Percentiles rank a stretch among this genome's conserved stretches.
Conservation (phyloP, 37 sponge, comb jelly and placozoan genomes). For the Spongilla lacustris region DNA sequence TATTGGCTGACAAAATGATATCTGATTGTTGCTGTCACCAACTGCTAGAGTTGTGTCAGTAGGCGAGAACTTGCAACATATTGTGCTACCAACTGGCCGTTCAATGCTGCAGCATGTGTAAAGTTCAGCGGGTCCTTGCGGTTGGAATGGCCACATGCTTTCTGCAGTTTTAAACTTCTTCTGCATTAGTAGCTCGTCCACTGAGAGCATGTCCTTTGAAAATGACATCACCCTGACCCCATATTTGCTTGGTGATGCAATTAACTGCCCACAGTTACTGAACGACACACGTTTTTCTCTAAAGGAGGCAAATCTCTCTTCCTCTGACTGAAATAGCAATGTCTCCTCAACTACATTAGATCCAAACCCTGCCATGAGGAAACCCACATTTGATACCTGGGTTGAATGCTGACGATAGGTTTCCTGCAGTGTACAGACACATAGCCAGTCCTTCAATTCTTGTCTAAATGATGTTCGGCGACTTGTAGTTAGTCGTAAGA, state of each 20-base stretch:
- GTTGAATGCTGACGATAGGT: background rate
- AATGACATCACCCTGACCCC: slow-evolving; percentile 18
- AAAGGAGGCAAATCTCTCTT: slow-evolving; percentile 12
- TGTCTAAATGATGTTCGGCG: background rate
- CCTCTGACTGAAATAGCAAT: slow-evolving; percentile 21
- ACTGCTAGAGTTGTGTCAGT: slow-evolving; percentile 25
- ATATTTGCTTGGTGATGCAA: slow-evolving; percentile 32
- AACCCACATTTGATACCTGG: background rate
- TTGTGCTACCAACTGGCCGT: background rate
- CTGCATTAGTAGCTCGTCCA: background rate
- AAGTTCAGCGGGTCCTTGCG: background rate
- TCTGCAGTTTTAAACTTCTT: background rate
- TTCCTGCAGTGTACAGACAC: slow-evolving; percentile 7
- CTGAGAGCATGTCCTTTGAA: background rate
- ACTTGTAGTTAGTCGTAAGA: slow-evolving; percentile 13
- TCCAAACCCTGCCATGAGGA: background rate
- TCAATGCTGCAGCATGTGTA: background rate
- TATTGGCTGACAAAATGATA: slow-evolving; percentile 26
- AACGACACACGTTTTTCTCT: slow-evolving; percentile 21
- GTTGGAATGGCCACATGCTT: background rate
- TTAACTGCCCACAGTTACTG: slow-evolving; percentile 34
- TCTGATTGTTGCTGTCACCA: slow-evolving; percentile 21
- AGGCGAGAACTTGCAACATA: slow-evolving; percentile 36
- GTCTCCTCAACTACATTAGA: slow-evolving; percentile 26
- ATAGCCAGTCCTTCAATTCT: slow-evolving; percentile 48